Base-by-base conservation (phyloP, 1,140 invertebrate species). In the Bombus huntii region DNA sequence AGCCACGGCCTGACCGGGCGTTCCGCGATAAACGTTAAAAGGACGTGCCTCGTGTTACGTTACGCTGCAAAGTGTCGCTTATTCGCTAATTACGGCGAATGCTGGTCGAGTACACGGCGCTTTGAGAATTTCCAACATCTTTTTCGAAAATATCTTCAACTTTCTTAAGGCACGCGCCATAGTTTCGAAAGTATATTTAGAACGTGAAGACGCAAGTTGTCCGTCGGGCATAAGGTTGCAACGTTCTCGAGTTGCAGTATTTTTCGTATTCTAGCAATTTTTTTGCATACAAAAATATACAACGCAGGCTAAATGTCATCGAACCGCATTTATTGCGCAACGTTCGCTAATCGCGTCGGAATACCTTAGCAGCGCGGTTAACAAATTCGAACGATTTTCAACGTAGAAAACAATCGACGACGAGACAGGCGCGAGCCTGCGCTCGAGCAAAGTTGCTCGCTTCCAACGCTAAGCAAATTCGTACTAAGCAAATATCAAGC, bases 401-500 rank as follows among this genome's bases (percentile, higher is more conserved):
- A 39, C 12, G 68, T 53, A 53, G 6, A 53, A 53, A 53, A 53
- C 47, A 18, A 53, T 53, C 5, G 18, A 22, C 18, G 18, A 53
- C 47, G 47, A 53, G 47, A 53, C 65, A 22, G 31, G 31, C 22
- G 15, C 65, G 18, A 34, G 65, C 18, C 65, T 70, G 34, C 10
- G 66, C 18, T 70, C 31, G 47, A 37, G 47, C 42, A 75, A 57
- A 75, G 31, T 57, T 75, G 31, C 47, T 37, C 42, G 42, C 28
- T 73, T 44, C 71, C 62, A 31, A 62, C 59, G 28, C 59, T 62
- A 10, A 47, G n/a, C 71, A 73, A 44, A 22, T 74, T 74, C 73
- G 44, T 53, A 34, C n/a, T 34, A 25, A 74, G 73, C 74, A 28
- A 76, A 76, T 76, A 59, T 76, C 53, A 39, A 59, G 72, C n/a